Conservation (phyloP, 2,888 invertebrate species). For the Agrilus mali region DNA sequence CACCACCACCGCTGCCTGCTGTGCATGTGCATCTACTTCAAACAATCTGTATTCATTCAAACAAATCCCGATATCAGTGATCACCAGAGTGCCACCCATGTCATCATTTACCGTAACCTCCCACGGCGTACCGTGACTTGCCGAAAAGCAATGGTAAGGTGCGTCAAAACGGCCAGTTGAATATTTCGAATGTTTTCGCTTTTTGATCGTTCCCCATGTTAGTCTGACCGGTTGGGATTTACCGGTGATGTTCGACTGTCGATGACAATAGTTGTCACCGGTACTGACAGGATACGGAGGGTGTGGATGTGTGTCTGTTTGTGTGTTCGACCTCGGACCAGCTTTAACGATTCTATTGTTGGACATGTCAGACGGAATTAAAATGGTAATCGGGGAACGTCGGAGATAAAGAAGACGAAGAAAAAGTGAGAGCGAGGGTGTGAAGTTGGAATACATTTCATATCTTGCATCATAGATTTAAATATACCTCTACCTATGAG, state of each 20-base stretch:
- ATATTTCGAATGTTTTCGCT: conserved; percentile 4
- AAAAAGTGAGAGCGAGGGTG: too few relatives aligned
- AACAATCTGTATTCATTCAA: too few relatives aligned
- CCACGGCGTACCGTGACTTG: conserved; percentile 22
- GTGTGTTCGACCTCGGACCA: conserved; percentile 24
- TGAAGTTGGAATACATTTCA: too few relatives aligned
- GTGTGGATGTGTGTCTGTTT: conserved; percentile 20
- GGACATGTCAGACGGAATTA: conserved; percentile 19
- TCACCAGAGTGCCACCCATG: conserved; percentile 18
- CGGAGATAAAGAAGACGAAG: too few relatives aligned
- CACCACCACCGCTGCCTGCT: too few relatives aligned
- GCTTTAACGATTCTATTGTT: conserved; percentile 25
- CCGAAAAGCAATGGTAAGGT: conserved; percentile 12
- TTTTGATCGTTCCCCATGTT: conserved; percentile 1
- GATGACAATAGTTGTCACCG: conserved; percentile 25
- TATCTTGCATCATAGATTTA: too few relatives aligned
- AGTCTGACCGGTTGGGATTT: conserved; percentile 8
- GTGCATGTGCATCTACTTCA: too few relatives aligned
- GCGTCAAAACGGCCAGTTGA: conserved; percentile 11
- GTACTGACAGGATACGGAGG: conserved; percentile 21
- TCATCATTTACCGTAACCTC: conserved; percentile 20
- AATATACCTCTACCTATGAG: too few relatives aligned
- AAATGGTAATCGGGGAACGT: too few relatives aligned
- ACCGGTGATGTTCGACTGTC: conserved; percentile 18
- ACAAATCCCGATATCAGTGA: too few relatives aligned